Conservation (phyloP, 1,140 invertebrate species). For the Tenebrio molitor region DNA sequence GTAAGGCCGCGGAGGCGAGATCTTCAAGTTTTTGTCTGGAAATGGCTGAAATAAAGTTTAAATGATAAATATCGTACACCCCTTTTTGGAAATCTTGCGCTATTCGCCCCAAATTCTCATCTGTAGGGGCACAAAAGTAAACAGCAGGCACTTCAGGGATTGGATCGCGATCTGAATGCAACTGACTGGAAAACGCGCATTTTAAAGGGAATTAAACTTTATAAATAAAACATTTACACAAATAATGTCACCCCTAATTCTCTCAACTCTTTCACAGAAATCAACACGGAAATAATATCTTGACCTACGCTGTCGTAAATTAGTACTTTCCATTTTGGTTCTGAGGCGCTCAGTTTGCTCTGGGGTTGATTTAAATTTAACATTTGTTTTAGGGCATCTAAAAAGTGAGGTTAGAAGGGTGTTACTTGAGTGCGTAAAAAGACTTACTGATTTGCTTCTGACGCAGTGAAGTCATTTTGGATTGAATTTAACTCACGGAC, state of each 20-base stretch:
- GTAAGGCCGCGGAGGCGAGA: constrained; percentile 91
- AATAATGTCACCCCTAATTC: constrained; percentile 98
- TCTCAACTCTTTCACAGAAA: constrained; percentile 95
- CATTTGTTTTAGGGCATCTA: constrained; percentile 93
- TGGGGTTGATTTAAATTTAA: constrained; percentile 90
- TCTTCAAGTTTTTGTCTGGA: constrained; percentile 96
- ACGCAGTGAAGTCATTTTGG: constrained; percentile 50
- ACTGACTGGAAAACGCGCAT: constrained; percentile 73
- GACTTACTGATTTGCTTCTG: constrained; percentile 81
- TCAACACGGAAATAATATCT: constrained; percentile 97
- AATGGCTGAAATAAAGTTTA: constrained; percentile 99
- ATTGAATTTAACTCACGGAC: neutral
- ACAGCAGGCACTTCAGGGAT: constrained; percentile 99
- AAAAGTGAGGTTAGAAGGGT: constrained; percentile 57
- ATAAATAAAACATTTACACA: constrained; percentile 78
- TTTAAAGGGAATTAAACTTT: neutral
- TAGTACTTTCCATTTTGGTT: constrained; percentile 96
- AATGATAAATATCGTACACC: constrained; percentile 95
- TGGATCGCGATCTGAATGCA: constrained; percentile 94
- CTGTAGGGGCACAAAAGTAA: constrained; percentile 98
- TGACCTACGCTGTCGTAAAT: constrained; percentile 97
- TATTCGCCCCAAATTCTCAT: constrained; percentile 96
- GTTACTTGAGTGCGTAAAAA: constrained; percentile 19
- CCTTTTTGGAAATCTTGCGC: constrained; percentile 93
- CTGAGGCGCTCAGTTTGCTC: constrained; percentile 80